Conservation (phyloP, 92 coral and sea anemone species). For the Phenganax subtilis region DNA sequence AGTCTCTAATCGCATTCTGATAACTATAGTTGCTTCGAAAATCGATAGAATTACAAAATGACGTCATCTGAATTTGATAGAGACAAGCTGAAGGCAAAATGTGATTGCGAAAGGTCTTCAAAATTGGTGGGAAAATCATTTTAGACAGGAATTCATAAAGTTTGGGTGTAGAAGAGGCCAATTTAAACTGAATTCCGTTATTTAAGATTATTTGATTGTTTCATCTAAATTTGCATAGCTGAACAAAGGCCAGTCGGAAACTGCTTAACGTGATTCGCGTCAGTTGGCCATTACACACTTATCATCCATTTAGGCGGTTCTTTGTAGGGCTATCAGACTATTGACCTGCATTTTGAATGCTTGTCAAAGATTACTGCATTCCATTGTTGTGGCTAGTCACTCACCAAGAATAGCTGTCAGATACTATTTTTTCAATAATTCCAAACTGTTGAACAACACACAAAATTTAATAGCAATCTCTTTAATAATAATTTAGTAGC, state of each 20-base stretch:
- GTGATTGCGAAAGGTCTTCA: neutral
- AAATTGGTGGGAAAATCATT: neutral
- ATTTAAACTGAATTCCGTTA: neutral
- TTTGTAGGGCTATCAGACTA: neutral
- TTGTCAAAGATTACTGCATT: no score
- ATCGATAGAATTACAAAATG: no score
- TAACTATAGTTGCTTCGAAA: no score
- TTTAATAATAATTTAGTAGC: conserved; percentile 14
- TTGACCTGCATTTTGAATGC: no score
- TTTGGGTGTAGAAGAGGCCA: neutral
- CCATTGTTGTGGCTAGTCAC: no score
- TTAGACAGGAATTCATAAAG: neutral
- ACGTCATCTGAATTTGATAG: no score
- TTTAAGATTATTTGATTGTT: neutral
- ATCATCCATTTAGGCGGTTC: neutral
- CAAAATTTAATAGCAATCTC: neutral
- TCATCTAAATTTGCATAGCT: neutral
- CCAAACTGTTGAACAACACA: no score
- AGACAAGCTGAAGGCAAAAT: no score
- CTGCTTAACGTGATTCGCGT: neutral
- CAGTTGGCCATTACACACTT: neutral
- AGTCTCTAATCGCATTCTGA: no score
- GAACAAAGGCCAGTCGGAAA: neutral
- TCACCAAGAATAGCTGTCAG: no score
- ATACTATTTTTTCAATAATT: no score